Evolutionary conservation across 2,888 invertebrate species (phyloP).

Genomic region (Eupithecia pulchellata): DNA sequence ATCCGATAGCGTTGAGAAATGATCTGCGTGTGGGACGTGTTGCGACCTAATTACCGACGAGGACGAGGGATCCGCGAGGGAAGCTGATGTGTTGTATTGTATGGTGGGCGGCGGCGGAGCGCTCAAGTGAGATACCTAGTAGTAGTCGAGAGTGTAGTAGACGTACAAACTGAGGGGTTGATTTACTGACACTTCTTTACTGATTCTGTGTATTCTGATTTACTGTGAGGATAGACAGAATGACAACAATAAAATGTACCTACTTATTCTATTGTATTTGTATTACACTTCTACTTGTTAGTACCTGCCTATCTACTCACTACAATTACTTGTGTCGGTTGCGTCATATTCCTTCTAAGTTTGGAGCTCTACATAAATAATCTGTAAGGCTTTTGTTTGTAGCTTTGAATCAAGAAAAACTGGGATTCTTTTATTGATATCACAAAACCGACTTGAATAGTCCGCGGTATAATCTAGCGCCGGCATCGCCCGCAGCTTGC

Average conservation of each 20-base stretch:
- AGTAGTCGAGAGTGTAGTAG: neutral
- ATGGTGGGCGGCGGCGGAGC: neutral
- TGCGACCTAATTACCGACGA: neutral
- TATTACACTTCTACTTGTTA: too few relatives aligned
- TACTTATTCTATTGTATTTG: neutral
- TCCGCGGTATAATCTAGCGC: neutral
- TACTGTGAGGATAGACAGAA: neutral
- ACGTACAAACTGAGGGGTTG: neutral
- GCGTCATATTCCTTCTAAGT: neutral
- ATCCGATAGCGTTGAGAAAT: conserved; percentile 1
- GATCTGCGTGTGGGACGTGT: neutral
- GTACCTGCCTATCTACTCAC: neutral
- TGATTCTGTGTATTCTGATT: neutral
- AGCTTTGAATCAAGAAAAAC: neutral
- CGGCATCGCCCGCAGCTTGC: neutral
- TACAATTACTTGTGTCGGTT: neutral
- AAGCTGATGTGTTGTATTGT: neutral
- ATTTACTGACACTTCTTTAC: neutral
- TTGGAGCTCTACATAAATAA: neutral
- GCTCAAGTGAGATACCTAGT: too few relatives aligned
- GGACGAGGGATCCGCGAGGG: too few relatives aligned
- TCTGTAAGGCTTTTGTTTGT: neutral
- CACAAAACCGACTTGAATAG: neutral
- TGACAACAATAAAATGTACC: neutral
- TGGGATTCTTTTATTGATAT: neutral